Base-by-base conservation (phyloP, 2,888 invertebrate species). In the Sphinx pinastri region DNA sequence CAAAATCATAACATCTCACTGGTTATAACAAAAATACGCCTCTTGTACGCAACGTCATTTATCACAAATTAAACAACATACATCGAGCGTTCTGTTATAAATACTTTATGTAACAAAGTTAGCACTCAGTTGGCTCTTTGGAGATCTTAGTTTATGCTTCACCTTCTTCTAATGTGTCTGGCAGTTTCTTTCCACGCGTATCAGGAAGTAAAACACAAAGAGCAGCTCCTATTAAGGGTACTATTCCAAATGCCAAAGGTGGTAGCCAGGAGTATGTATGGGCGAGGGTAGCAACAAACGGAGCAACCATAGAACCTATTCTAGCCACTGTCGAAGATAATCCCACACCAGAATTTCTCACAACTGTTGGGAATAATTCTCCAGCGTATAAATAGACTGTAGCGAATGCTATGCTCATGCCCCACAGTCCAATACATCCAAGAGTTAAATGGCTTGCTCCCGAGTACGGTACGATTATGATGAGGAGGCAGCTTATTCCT, bases 331-430 rank as follows among this genome's bases (percentile, higher is more conserved):
- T 97, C 0, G 98, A 98, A 47, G 97, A 96, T 4, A 97, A 93
- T 0, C 98, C 98, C 70, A 98, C 96, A 0, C 98, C 98, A 57
- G 97, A 96, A 82, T 98, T 98, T 49, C 98, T 95, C 0, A 98
- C 96, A 2, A 98, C 97, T 0, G 98, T 98, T 0, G 98, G 98
- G 85, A 98, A 98, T 14, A 98, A 87, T 89, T 98, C 98, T 0
- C 98, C 97, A 0, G 97, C 97, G 86, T 97, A 98, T 16, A 98
- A 95, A 85, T 98, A 98, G 6, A 97, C 97, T 2, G 97, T 97
- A 1, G 98, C 97, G 84, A 98, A 99, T 0, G 97, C 95, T 58
- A 98, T 95, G 16, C 97, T 97, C 88, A 97, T 96, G 13, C 98
- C 97, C 82, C 97, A 96, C 73, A 98, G 96, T 0, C 97, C 97